Evolutionary conservation across 2,797 vertebrate species (phyloP).

Genomic region (Craterocephalus amniculus): DNA sequence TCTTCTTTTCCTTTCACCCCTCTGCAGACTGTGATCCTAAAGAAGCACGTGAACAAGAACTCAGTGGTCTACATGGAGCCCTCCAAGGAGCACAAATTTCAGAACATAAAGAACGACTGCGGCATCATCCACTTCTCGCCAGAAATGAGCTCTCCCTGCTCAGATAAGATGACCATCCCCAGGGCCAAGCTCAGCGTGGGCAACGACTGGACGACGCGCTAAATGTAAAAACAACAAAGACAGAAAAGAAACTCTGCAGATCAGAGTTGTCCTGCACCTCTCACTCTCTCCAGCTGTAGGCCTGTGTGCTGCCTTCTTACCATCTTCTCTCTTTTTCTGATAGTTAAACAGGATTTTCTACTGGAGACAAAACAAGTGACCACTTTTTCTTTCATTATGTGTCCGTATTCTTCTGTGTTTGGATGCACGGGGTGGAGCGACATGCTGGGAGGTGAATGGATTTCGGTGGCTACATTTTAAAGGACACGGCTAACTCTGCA

Average conservation of each 20-base stretch:
- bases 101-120: slow-evolving; percentile 82
- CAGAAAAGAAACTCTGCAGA: slow-evolving; percentile 35
- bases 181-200: slow-evolving; percentile 81
- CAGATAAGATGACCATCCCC: slow-evolving; percentile 83
- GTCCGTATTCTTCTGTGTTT: slow-evolving; percentile 42
- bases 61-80: slow-evolving; percentile 86
- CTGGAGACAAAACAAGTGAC: slow-evolving; percentile 47
- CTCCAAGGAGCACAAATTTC: slow-evolving; percentile 85
- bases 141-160: slow-evolving; percentile 73
- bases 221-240: slow-evolving; percentile 36
- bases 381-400: slow-evolving; percentile 38
- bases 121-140: slow-evolving; percentile 81
- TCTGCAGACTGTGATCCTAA: slow-evolving; percentile 83
- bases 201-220: slow-evolving; percentile 75
- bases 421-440: slow-evolving; percentile 54
- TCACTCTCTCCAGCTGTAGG: slow-evolving; percentile 52
- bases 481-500: slow-evolving; percentile 53
- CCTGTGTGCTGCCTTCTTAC: slow-evolving; percentile 37
- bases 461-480: slow-evolving; percentile 28
- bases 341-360: slow-evolving; percentile 51
- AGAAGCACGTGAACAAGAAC: slow-evolving; percentile 86
- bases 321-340: slow-evolving; percentile 43
- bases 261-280: slow-evolving; percentile 54
- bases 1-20: neutral
- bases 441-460: slow-evolving; percentile 43